Base-by-base conservation (phyloP, 2,113 vertebrate species). In the Psittacula cyanocephala region DNA sequence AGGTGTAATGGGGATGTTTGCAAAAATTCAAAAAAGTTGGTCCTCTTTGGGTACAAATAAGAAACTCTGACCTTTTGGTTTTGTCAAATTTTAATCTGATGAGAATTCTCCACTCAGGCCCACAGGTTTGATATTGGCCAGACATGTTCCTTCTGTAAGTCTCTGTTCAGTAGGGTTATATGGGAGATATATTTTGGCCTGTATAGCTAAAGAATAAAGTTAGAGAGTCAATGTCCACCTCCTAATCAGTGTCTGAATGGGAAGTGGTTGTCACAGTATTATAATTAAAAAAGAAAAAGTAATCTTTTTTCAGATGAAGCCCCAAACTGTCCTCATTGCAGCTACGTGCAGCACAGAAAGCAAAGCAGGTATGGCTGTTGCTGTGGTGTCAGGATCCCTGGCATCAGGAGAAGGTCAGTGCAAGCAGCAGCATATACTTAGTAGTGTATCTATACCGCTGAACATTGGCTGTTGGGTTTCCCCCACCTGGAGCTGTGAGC, bases 321-420 rank as follows among this genome's bases (percentile, higher is more conserved):
- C 35, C 31, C 35, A 29, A 53, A 19, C 27, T 17, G 8, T 13
- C 27, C 24, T 31, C 33, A 15, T 8, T 13, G 62, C 29, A 69
- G n/a, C 52, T 29, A 8, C 6, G 4, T 16, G 31, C 86, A 29
- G 62, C 6, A 1, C 17, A 18, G 27, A 43, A 35, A 72, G 28
- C 2, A 6, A 39, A 64, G 31, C 20, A 5, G 59, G 28, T 59
- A 27, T 0, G 3, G 18, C 41, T n/a, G 28, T 24, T 4, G 4
- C 19, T 31, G 60, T 1, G 4, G 39, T 14, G 47, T 17, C 17
- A 17, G 47, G 62, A 35, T 23, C 17, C 14, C 13, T 7, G n/a
- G 27, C 6, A 47, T 6, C 41, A 55, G 63, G 33, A 53, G 46
- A 62, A 62, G 63, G 46, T 27, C 47, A 8, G 35, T 12, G 62